Evolutionary conservation across 2,113 vertebrate genomes (phyloP).

Genomic region (Zosterops japonicus): DNA sequence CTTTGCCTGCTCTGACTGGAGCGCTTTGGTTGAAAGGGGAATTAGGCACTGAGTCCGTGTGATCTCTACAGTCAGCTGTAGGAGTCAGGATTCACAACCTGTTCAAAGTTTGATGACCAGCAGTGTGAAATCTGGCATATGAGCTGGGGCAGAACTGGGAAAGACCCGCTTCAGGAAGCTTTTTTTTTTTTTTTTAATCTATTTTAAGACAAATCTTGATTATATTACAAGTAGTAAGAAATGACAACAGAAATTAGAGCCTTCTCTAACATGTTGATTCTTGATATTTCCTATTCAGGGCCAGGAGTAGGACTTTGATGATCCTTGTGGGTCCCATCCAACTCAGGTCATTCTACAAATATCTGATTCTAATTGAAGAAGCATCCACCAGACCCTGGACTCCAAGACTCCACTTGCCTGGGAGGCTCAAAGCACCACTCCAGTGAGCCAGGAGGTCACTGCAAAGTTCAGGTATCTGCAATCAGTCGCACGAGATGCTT

Average conservation of each 20-base stretch:
- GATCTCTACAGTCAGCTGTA: accelerated
- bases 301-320: not conserved
- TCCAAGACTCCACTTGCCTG: not conserved
- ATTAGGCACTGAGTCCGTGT: not conserved
- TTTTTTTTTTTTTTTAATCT: not conserved
- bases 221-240: not conserved
- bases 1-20: not conserved
- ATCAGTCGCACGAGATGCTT: not conserved
- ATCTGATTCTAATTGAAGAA: not conserved
- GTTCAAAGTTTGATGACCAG: not conserved
- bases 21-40: not conserved
- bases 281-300: not conserved
- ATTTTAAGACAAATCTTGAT: not conserved
- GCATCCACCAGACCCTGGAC: not conserved
- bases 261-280: not conserved
- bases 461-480: not conserved
- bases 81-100: not conserved
- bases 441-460: not conserved
- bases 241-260: not conserved
- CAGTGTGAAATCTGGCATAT: accelerated
- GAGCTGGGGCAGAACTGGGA: not conserved
- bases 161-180: not conserved
- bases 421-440: not conserved
- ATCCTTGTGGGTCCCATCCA: not conserved
- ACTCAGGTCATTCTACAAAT: not conserved